Conservation (phyloP, 2,113 vertebrate genomes). For the Podilymbus podiceps region DNA sequence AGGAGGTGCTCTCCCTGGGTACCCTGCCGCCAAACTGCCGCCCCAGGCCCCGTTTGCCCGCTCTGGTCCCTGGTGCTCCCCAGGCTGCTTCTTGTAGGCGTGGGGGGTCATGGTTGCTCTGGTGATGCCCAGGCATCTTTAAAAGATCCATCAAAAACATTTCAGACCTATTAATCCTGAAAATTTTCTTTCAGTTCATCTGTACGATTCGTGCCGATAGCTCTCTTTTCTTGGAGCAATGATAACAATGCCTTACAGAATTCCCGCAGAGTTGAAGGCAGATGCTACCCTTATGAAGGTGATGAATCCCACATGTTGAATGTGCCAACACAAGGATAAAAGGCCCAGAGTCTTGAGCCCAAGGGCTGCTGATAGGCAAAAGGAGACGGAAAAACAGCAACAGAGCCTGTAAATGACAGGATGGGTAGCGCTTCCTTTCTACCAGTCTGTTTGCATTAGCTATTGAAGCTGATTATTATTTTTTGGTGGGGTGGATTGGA, state of each 20-base stretch:
- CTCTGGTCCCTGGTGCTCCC: no score
- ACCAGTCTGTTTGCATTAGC: background rate
- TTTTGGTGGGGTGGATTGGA: background rate
- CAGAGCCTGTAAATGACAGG: background rate
- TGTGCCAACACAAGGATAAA: slow-evolving; percentile 27
- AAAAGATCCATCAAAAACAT: slow-evolving; percentile 18
- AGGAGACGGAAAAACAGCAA: background rate
- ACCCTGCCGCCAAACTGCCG: no score
- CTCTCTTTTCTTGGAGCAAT: background rate
- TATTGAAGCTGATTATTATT: background rate
- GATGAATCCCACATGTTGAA: background rate
- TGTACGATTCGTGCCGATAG: background rate
- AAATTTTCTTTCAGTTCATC: slow-evolving; percentile 33
- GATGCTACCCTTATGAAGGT: background rate
- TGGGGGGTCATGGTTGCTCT: no score
- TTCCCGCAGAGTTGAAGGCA: slow-evolving; percentile 15
- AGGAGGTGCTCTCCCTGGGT: no score
- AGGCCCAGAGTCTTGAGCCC: background rate
- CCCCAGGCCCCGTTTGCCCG: no score
- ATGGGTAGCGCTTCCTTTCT: background rate
- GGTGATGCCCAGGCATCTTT: background rate
- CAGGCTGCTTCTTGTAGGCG: no score
- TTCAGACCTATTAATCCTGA: slow-evolving; percentile 39
- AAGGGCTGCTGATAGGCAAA: background rate
- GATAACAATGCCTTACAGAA: slow-evolving; percentile 33